A percentile compares a stretch with the other conserved stretches of the same genome.
Evolutionary conservation across 2,113 vertebrate species (phyloP).

Genomic region (Etheostoma cragini): DNA sequence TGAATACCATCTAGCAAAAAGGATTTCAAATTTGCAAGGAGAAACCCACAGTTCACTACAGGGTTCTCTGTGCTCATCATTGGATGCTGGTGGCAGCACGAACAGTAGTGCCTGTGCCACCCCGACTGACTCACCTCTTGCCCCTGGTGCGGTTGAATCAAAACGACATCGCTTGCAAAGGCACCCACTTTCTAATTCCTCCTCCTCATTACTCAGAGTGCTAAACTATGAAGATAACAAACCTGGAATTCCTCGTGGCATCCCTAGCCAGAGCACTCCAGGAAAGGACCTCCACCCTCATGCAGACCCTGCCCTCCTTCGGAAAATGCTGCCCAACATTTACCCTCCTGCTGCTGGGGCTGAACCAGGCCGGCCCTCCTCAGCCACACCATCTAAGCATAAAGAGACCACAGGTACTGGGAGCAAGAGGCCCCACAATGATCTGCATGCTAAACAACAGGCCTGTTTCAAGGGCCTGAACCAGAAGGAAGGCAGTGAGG

Average conservation of each 20-base stretch:
- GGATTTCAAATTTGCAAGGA: slow-evolving; percentile 93
- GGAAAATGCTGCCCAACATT: slow-evolving; percentile 90
- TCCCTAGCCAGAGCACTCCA: slow-evolving; percentile 83
- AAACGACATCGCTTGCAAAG: slow-evolving; percentile 80
- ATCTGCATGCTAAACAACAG: slow-evolving; percentile 79
- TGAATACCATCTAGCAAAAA: slow-evolving; percentile 94
- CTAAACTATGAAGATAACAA: slow-evolving; percentile 88
- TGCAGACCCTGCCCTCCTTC: slow-evolving; percentile 88
- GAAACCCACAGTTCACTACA: slow-evolving; percentile 93
- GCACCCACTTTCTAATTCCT: slow-evolving; percentile 88
- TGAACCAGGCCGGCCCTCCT: slow-evolving; percentile 88
- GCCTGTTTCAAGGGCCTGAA: slow-evolving; percentile 74
- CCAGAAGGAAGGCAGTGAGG: slow-evolving; percentile 81
- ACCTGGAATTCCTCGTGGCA: slow-evolving; percentile 73
- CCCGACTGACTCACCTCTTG: slow-evolving; percentile 90
- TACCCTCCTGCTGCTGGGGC: slow-evolving; percentile 86
- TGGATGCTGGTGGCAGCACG: slow-evolving; percentile 93
- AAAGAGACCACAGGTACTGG: slow-evolving; percentile 93
- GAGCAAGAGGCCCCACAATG: slow-evolving; percentile 81
- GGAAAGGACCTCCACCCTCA: slow-evolving; percentile 92
- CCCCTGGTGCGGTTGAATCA: slow-evolving; percentile 61
- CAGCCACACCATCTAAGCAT: slow-evolving; percentile 89
- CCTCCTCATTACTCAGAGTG: slow-evolving; percentile 84
- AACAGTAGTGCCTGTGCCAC: slow-evolving; percentile 90
- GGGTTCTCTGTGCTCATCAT: slow-evolving; percentile 92